These are phyloP conservation scores for Neodon shergylaensis DNA, from an alignment of 2,113 vertebrate genomes.

Conservation along the genomic window DNA sequence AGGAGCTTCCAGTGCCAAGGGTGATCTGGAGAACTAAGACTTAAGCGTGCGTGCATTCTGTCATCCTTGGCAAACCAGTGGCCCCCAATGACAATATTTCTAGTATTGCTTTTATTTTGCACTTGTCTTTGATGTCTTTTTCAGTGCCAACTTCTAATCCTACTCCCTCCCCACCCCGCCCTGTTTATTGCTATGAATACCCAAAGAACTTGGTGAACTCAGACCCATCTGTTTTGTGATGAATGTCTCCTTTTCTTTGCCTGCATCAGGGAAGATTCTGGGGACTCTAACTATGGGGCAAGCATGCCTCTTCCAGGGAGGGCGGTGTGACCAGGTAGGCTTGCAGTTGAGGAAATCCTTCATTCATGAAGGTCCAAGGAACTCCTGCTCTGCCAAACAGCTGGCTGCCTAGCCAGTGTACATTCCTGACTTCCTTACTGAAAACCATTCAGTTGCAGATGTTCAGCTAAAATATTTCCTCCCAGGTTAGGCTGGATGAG, in stretches of 20 bases:
- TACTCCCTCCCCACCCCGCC: no score
- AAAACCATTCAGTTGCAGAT: conserved; percentile 19
- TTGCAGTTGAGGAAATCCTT: neutral
- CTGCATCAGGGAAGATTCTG: neutral
- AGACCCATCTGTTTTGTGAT: neutral
- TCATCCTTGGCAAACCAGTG: conserved; percentile 1
- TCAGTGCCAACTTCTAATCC: neutral
- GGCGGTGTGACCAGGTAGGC: neutral
- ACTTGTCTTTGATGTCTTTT: neutral
- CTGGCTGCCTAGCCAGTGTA: neutral
- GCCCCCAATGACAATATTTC: conserved; percentile 15
- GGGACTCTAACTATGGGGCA: neutral
- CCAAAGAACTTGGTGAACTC: neutral
- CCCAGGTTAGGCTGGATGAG: neutral
- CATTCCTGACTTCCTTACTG: neutral
- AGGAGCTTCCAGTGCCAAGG: neutral
- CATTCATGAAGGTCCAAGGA: neutral
- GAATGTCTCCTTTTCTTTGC: neutral
- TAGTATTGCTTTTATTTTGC: neutral
- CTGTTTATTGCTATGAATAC: neutral
- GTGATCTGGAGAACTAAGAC: conserved; percentile 28
- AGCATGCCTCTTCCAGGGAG: neutral
- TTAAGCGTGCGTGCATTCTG: neutral
- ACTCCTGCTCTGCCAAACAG: neutral
- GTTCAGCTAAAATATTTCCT: neutral